Evolutionary conservation across 2,888 invertebrate genomes (phyloP).

Genomic region (Cremastinae sp.): DNA sequence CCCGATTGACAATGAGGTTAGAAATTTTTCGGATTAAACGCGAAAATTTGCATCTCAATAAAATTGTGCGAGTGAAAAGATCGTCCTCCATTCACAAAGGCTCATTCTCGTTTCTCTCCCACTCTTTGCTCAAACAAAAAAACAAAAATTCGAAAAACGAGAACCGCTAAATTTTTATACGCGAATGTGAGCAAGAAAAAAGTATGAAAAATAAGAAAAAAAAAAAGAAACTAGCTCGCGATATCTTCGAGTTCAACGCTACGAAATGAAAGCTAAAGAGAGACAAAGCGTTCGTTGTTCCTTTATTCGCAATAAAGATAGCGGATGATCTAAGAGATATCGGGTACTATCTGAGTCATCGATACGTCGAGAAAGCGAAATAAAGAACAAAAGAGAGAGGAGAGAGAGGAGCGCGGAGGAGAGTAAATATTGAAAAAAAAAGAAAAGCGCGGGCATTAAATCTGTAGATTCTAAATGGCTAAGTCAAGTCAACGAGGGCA

Average conservation of each 20-base stretch:
- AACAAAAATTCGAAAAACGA: no score
- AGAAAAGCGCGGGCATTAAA: slow-evolving; percentile 6
- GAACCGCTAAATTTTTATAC: no score
- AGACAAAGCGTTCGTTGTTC: slow-evolving; percentile 36
- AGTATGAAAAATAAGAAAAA: no score
- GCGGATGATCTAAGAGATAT: slow-evolving; percentile 6
- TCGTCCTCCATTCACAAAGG: not conserved
- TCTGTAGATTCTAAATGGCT: slow-evolving; percentile 73
- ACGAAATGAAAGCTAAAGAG: slow-evolving; percentile 7
- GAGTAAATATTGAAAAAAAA: slow-evolving; percentile 21
- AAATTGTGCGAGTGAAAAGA: not conserved
- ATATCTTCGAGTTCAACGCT: not conserved
- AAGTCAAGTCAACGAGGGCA: slow-evolving; percentile 75
- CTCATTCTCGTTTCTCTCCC: not conserved
- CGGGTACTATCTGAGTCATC: slow-evolving; percentile 19
- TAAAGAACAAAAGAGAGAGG: not conserved
- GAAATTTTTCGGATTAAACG: not conserved
- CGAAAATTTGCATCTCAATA: not conserved
- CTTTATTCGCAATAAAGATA: not conserved
- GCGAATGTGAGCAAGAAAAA: not conserved
- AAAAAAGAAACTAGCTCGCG: no score
- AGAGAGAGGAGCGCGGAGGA: no score
- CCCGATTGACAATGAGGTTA: slow-evolving; percentile 15
- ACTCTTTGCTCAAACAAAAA: no score
- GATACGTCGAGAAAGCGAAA: slow-evolving; percentile 12